Percentiles rank a stretch among this genome's conserved stretches.
Evolutionary conservation across 2,113 vertebrate species (phyloP).

Genomic region (Pheucticus melanocephalus): DNA sequence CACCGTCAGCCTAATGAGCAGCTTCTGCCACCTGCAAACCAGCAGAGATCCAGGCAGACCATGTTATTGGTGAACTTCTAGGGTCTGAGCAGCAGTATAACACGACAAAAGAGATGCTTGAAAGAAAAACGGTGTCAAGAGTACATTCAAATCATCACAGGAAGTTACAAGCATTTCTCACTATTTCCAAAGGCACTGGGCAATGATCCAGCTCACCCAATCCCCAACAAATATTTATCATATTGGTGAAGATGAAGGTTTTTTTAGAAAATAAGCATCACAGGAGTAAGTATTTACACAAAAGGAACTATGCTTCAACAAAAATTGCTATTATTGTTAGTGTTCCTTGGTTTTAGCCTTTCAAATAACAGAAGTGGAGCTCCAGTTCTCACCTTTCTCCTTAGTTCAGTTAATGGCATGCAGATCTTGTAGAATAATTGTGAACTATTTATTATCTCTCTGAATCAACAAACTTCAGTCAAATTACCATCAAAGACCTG

Average conservation of each 20-base stretch:
- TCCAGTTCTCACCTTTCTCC: not conserved
- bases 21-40: not conserved
- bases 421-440: not conserved
- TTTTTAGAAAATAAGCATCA: not conserved
- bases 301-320: not conserved
- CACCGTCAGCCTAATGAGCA: not conserved
- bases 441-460: not conserved
- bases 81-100: not conserved
- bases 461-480: slow-evolving; percentile 25
- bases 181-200: not conserved
- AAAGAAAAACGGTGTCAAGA: not conserved
- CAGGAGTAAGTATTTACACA: not conserved
- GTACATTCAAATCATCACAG: not conserved
- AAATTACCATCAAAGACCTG: not conserved
- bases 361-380: not conserved
- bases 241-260: not conserved
- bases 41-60: not conserved
- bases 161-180: not conserved
- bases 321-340: not conserved
- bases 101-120: not conserved
- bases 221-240: not conserved
- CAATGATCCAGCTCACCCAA: not conserved
- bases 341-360: not conserved
- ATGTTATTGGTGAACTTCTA: not conserved
- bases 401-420: not conserved